These are phyloP conservation scores for Aricia artaxerxes DNA, from an alignment of 2,888 invertebrate species.

Conservation along the genomic window DNA sequence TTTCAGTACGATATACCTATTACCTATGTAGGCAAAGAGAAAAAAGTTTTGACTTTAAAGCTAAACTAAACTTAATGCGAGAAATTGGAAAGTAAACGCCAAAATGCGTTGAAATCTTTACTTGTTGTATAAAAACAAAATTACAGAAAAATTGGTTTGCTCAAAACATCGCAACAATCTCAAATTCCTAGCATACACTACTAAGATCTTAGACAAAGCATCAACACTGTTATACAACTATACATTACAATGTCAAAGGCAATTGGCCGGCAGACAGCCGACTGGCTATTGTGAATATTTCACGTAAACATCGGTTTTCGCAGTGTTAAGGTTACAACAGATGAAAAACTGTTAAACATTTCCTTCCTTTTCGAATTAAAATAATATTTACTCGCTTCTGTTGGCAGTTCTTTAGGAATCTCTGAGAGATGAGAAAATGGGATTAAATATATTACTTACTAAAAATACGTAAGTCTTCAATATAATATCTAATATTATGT, in stretches of 20 bases:
- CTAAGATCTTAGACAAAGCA: not conserved
- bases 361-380: not conserved
- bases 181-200: not conserved
- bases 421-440: no score
- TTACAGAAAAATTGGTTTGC: not conserved
- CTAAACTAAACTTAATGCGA: no score
- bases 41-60: no score
- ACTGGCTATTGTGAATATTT: not conserved
- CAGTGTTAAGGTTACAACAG: not conserved
- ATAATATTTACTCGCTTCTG: no score
- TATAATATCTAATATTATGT: no score
- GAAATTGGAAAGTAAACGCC: no score
- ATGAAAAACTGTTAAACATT: not conserved
- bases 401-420: not conserved
- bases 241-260: constrained; percentile 10
- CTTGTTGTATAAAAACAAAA: no score
- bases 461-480: no score
- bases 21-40: no score
- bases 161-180: not conserved
- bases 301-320: not conserved
- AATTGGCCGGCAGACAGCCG: not conserved
- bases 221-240: constrained; percentile 2
- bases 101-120: no score
- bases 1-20: no score
- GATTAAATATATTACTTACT: no score